Evolutionary conservation across 2,113 vertebrate genomes (phyloP), one percentile per base, ranked within the genome.

Genomic region (Ellobius talpinus): DNA sequence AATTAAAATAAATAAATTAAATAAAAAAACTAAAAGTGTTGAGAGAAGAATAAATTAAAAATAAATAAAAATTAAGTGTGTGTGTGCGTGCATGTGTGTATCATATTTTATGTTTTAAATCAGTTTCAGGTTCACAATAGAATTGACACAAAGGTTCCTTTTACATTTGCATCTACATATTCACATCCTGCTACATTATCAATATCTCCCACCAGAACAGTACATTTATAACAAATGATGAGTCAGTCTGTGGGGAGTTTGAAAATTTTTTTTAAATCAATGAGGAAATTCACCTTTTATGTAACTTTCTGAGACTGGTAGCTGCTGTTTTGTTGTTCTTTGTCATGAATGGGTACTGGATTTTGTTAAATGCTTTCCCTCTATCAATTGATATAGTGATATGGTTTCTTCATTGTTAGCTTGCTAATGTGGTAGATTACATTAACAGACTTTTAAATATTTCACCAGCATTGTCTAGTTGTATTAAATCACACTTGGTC

Each of bases 351-450:
- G 11, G 42, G 9, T 61, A 47, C 33, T 84, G 14, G 26, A 66
- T 95, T 96, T 90, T 84, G 21, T 81, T 86, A 65, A 94, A 87
- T 86, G 76, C 10, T 81, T 89, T 94, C 76, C 92, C 42, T 93
- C 26, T 0, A 24, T 89, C n/a, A 52, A 39, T 16, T 87, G 6
- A 61, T 89, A 81, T 45, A 23, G 29, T 31, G 23, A 66, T 11
- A 10, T 31, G 33, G 68, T 68, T 90, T 96, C 87, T 95, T 95
- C 23, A 93, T 72, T 39, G 89, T 78, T 94, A 87, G 26, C 11
- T 70, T 88, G 23, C 74, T 92, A n/a, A 82, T 72, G 1, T 92
- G 65, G 21, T 74, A 1, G 11, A 50, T 94, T 86, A 77, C 21
- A 74, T 31, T 55, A n/a, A 84, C 1, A 66, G 68, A 52, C 78